Evolutionary conservation across 2,797 vertebrate genomes (phyloP).

Genomic region (Melanogrammus aeglefinus): DNA sequence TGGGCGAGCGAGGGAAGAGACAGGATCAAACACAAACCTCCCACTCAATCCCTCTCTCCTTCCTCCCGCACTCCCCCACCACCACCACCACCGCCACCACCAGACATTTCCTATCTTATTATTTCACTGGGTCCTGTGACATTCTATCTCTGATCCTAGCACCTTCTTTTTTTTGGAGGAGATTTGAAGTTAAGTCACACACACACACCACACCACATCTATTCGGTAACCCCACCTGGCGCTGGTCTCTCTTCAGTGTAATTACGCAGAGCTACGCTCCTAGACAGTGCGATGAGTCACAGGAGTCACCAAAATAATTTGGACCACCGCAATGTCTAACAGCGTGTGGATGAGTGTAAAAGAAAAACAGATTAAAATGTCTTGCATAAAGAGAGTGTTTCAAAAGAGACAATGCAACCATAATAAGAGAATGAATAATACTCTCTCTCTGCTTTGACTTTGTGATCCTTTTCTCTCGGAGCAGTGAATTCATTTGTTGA

Average conservation of each 20-base stretch:
- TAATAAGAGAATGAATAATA: background rate
- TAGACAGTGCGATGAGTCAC: background rate
- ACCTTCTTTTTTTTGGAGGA: slow-evolving; percentile 47
- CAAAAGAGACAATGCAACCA: background rate
- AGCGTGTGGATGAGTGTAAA: background rate
- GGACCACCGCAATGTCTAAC: background rate
- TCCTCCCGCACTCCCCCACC: too few species aligned
- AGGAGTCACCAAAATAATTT: background rate
- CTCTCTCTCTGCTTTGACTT: background rate
- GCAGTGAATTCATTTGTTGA: background rate
- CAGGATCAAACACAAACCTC: slow-evolving; percentile 72
- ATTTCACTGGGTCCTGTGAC: slow-evolving; percentile 60
- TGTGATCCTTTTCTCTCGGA: background rate
- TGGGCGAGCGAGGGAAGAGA: slow-evolving; percentile 75
- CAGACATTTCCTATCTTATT: slow-evolving; percentile 75
- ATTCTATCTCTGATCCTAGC: slow-evolving; percentile 47
- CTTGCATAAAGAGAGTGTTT: background rate
- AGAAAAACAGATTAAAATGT: slow-evolving; percentile 1
- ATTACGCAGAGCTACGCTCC: slow-evolving; percentile 22
- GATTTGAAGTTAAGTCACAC: slow-evolving; percentile 43
- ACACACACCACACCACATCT: slow-evolving; percentile 15
- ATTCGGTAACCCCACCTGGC: slow-evolving; percentile 44
- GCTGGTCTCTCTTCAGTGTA: slow-evolving; percentile 32
- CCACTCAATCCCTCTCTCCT: slow-evolving; percentile 55
- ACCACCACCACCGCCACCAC: background rate